Evolutionary conservation across 23 tunicate genomes (phyloP).

Genomic region (Aplidium turbinatum): DNA sequence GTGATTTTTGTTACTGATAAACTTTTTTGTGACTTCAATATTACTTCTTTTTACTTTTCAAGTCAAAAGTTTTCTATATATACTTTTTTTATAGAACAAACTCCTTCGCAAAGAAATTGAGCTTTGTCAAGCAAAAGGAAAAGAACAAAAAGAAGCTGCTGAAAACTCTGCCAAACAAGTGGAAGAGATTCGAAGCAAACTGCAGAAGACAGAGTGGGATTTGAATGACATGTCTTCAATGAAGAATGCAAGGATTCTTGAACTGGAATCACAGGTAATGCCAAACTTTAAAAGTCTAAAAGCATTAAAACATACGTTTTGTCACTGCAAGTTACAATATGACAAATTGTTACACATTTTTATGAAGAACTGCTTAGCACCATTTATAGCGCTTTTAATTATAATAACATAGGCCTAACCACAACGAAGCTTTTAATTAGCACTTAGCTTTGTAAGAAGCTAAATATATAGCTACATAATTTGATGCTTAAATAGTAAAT

Average conservation of each 20-base stretch:
- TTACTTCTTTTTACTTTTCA: not conserved
- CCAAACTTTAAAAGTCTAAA: not conserved
- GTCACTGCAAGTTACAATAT: not conserved
- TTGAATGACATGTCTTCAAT: conserved; percentile 45
- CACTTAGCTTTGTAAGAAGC: too few relatives aligned
- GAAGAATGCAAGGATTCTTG: conserved; percentile 75
- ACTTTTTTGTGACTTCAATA: not conserved
- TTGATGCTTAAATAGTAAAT: too few relatives aligned
- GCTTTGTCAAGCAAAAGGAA: conserved; percentile 8
- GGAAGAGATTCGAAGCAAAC: conserved; percentile 40
- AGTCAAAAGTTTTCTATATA: not conserved
- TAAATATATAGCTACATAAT: too few relatives aligned
- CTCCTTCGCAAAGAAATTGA: conserved; percentile 60
- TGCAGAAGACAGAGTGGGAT: conserved; percentile 63
- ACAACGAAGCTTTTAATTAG: too few relatives aligned
- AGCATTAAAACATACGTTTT: not conserved
- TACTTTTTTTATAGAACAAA: conserved; percentile 39
- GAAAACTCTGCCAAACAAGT: conserved; percentile 19
- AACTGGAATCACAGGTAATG: conserved; percentile 71
- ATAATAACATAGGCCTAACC: too few relatives aligned
- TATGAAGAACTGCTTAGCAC: not conserved
- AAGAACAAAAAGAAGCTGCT: conserved; percentile 20
- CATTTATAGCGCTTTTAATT: too few relatives aligned
- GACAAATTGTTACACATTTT: not conserved
- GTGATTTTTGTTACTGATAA: conserved; percentile 1